Evolutionary conservation across 2,797 vertebrate species (phyloP).

Genomic region (Sebastes diploproa): DNA sequence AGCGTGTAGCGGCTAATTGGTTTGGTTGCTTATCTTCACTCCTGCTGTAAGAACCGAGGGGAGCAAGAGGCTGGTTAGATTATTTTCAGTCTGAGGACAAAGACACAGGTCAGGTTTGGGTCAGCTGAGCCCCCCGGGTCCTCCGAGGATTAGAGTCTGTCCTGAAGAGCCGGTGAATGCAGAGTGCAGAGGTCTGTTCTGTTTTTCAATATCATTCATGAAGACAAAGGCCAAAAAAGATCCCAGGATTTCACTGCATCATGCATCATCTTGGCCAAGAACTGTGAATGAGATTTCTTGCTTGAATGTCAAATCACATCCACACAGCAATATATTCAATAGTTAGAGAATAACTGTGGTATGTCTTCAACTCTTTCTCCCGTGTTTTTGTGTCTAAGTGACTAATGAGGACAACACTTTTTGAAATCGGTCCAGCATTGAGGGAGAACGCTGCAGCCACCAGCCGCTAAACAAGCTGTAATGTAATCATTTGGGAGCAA

Average conservation of each 20-base stretch:
- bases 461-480: too few relatives aligned
- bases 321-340: too few relatives aligned
- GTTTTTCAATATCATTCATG: neutral
- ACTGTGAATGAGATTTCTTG: neutral
- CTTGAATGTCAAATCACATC: neutral
- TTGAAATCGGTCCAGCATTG: too few relatives aligned
- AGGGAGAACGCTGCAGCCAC: too few relatives aligned
- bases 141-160: neutral
- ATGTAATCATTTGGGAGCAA: too few relatives aligned
- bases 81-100: conserved; percentile 1
- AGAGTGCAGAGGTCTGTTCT: neutral
- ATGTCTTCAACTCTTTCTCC: too few relatives aligned
- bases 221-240: neutral
- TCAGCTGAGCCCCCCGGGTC: neutral
- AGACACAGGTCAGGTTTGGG: neutral
- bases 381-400: too few relatives aligned
- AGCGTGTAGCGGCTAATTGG: neutral
- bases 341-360: too few relatives aligned
- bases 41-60: neutral
- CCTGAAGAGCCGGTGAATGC: neutral
- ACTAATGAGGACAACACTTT: too few relatives aligned
- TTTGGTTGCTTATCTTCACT: neutral
- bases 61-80: neutral
- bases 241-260: neutral
- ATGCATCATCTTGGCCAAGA: neutral